Conservation (phyloP, 2,888 invertebrate genomes). For the Synanthedon tipuliformis region DNA sequence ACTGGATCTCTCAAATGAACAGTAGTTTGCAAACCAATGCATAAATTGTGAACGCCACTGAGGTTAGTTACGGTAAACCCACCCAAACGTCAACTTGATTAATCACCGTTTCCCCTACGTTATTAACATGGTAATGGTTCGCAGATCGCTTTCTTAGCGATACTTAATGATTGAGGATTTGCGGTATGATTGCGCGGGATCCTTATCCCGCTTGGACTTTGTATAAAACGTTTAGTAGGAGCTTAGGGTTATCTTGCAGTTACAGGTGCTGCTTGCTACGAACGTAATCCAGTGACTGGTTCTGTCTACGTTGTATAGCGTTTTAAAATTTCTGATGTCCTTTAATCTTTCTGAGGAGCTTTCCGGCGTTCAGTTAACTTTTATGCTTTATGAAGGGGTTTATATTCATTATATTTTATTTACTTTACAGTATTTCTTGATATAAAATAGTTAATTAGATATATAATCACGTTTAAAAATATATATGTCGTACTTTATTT, state of each 20-base stretch:
- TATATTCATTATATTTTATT: no score
- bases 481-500: no score
- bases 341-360: no score
- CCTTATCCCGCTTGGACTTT: slow-evolving; percentile 13
- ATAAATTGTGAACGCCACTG: slow-evolving; percentile 50
- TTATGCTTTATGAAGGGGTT: no score
- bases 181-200: slow-evolving; percentile 53
- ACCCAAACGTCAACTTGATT: slow-evolving; percentile 63
- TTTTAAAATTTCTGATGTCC: not conserved
- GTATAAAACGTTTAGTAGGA: slow-evolving; percentile 4
- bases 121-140: slow-evolving; percentile 69
- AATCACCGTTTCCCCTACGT: slow-evolving; percentile 60
- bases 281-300: not conserved
- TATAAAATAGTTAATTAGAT: no score
- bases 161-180: slow-evolving; percentile 67
- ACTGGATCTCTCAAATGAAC: not conserved
- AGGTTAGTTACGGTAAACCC: slow-evolving; percentile 38
- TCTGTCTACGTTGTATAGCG: not conserved
- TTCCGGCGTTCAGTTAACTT: no score
- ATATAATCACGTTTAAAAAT: no score
- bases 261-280: not conserved
- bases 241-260: slow-evolving; percentile 37
- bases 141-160: slow-evolving; percentile 67
- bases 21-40: slow-evolving; percentile 47
- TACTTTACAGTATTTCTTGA: no score